Evolutionary conservation across 2,888 invertebrate species (phyloP).

Genomic region (Creontiades dilutus): DNA sequence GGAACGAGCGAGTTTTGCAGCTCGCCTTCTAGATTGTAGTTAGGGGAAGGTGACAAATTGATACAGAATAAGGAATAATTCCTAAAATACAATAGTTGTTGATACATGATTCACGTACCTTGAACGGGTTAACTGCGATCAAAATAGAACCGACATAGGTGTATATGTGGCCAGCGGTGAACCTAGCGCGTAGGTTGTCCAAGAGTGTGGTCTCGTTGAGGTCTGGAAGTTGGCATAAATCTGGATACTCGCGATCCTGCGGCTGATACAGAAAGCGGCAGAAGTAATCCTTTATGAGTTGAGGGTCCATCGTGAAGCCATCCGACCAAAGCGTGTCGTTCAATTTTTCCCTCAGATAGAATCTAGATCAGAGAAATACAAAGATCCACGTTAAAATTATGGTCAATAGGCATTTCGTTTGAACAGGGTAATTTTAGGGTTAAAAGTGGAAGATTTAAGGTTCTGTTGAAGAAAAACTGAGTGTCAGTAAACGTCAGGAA

Average conservation of each 20-base stretch:
- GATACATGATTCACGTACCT: slow-evolving; percentile 78
- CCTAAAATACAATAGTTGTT: neutral
- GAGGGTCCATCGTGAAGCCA: slow-evolving; percentile 92
- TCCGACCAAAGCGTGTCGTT: slow-evolving; percentile 92
- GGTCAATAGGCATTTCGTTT: too few species aligned
- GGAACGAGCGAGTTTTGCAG: too few species aligned
- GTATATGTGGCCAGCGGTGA: slow-evolving; percentile 95
- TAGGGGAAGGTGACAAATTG: too few species aligned
- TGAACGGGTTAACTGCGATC: slow-evolving; percentile 95
- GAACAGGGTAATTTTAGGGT: too few species aligned
- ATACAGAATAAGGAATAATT: too few species aligned
- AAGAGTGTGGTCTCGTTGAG: slow-evolving; percentile 95
- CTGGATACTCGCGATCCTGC: slow-evolving; percentile 95
- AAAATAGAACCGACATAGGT: slow-evolving; percentile 97
- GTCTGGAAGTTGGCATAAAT: slow-evolving; percentile 96
- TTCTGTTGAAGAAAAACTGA: too few species aligned
- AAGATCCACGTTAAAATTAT: too few species aligned
- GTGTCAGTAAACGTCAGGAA: too few species aligned
- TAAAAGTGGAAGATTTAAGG: too few species aligned
- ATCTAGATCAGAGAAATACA: slow-evolving; percentile 80
- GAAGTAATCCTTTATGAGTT: slow-evolving; percentile 95
- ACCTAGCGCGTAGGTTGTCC: slow-evolving; percentile 93
- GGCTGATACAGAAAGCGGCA: slow-evolving; percentile 94
- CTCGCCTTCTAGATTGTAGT: too few species aligned
- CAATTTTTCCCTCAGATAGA: slow-evolving; percentile 92